These are phyloP conservation scores for Formica exsecta DNA, from an alignment of 1,140 invertebrate species.

Conservation along the genomic window DNA sequence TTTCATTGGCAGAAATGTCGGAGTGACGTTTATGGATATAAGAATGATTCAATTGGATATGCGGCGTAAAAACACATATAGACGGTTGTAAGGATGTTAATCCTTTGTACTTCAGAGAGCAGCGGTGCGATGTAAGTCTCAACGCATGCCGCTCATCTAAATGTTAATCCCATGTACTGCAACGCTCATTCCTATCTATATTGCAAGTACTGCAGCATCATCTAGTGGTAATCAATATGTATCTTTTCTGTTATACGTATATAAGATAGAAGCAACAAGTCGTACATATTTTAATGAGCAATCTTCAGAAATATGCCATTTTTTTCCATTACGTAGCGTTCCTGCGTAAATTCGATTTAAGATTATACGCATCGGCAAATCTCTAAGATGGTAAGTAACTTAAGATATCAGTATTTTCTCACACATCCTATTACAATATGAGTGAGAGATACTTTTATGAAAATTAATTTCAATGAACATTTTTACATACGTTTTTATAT, in stretches of 20 bases:
- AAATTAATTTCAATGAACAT: background rate
- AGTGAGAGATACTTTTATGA: background rate
- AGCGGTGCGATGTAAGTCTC: constrained; percentile 24
- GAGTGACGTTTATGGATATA: constrained; percentile 51
- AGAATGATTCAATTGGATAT: constrained; percentile 58
- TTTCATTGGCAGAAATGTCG: constrained; percentile 12
- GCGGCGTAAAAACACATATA: constrained; percentile 27
- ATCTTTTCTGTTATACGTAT: constrained; percentile 5
- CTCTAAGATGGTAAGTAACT: background rate
- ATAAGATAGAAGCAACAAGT: background rate
- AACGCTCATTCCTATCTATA: constrained; percentile 25
- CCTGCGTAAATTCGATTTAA: background rate
- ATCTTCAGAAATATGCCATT: constrained; percentile 15
- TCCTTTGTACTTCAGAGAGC: constrained; percentile 43
- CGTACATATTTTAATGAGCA: constrained; percentile 19
- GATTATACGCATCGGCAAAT: background rate
- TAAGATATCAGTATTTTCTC: background rate
- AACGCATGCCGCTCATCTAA: constrained; percentile 51
- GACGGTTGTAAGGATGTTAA: constrained; percentile 53
- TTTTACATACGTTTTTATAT: background rate
- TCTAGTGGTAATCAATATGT: constrained; percentile 45
- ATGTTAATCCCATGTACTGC: constrained; percentile 54
- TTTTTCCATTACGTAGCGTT: background rate
- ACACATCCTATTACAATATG: background rate
- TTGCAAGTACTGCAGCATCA: constrained; percentile 24